A percentile compares a stretch with the other conserved stretches of the same genome.
phyloP scores from a whole-genome alignment of 2,113 vertebrate species.

The Zosterops borbonicus region DNA sequence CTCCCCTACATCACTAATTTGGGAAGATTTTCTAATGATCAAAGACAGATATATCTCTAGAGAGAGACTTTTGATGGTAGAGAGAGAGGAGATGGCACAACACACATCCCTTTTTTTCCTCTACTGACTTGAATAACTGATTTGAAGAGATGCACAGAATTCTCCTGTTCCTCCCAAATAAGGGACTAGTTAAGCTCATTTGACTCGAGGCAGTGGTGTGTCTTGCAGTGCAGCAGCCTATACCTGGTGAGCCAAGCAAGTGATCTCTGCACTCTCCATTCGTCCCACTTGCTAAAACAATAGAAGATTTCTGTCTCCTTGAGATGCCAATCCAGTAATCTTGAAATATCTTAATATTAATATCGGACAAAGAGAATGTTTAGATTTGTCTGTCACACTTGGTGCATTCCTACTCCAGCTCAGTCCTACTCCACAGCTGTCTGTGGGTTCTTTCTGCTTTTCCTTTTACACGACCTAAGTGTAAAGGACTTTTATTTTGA shows the following conservation, averaged over 20 bases:
- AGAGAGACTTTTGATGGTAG: not conserved
- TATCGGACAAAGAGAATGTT: not conserved
- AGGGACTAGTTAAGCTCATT: not conserved
- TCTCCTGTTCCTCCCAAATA: not conserved
- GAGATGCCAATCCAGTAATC: not conserved
- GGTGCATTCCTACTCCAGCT: not conserved
- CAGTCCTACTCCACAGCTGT: not conserved
- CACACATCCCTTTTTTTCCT: not conserved
- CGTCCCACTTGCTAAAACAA: not conserved
- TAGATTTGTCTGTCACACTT: not conserved
- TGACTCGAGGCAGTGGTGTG: not conserved
- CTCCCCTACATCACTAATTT: not conserved
- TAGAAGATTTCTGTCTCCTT: not conserved
- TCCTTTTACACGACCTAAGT: not conserved
- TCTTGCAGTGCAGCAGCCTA: not conserved
- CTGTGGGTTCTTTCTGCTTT: not conserved
- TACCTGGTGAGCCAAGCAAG: not conserved
- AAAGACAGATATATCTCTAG: not conserved
- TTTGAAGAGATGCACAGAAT: not conserved
- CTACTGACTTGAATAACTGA: not conserved
- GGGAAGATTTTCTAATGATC: not conserved
- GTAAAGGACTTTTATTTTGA: not conserved
- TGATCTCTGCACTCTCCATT: rapidly evolving
- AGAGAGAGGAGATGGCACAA: not conserved
- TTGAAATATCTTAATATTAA: not conserved